Evolutionary conservation across 2,797 vertebrate species (phyloP).

Genomic region (Hydrophis major): DNA sequence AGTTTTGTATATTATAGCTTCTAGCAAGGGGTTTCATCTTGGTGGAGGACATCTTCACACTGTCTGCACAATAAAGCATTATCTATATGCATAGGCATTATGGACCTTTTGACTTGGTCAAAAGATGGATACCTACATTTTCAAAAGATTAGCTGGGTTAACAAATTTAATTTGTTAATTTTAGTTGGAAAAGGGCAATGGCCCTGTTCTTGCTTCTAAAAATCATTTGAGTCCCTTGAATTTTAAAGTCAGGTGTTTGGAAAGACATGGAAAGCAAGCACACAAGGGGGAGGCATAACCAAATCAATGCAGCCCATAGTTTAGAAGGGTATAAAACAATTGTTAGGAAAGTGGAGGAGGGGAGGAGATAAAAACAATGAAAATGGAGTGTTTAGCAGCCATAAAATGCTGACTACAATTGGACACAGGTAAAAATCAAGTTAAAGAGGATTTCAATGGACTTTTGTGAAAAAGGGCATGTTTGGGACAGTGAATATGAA

Average conservation of each 20-base stretch:
- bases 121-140: background rate
- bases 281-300: background rate
- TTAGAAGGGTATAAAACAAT: background rate
- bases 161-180: background rate
- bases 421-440: background rate
- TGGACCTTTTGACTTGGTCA: background rate
- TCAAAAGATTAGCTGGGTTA: background rate
- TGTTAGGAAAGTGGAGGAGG: background rate
- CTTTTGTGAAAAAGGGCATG: background rate
- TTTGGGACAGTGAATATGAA: background rate
- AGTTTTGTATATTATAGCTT: constrained; percentile 1
- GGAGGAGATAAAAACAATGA: background rate
- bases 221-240: background rate
- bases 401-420: background rate
- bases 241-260: background rate
- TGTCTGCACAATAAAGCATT: background rate
- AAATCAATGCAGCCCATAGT: background rate
- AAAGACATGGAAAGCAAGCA: background rate
- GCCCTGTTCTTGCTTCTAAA: background rate
- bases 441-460: background rate
- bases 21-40: constrained; percentile 18
- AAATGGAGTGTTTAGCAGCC: background rate
- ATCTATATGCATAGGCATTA: background rate
- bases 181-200: background rate
- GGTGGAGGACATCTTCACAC: background rate